Base-by-base conservation (phyloP, 2,113 vertebrate species). In the Taurulus bubalis region DNA sequence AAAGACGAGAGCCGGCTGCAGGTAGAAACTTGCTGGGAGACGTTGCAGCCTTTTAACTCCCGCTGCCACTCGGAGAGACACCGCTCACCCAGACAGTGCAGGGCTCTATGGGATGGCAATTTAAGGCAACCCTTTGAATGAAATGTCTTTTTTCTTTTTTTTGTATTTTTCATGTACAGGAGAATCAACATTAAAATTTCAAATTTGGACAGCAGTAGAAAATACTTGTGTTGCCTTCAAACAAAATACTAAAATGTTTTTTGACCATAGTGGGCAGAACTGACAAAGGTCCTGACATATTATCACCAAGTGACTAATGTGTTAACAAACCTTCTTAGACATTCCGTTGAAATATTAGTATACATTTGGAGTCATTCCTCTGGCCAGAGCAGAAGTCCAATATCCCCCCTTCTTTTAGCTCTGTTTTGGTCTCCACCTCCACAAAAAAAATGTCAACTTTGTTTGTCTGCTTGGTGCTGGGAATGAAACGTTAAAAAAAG, bases 1-100 rank as follows among this genome's bases (percentile, higher is more conserved):
- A 71, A 72, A 85, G 74, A 75, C 38, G 67, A 63, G 65, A 87
- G 67, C 76, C 53, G 70, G 49, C 75, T 79, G 74, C 91, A 75
- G 90, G 93, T 87, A 90, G 71, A 73, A 86, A 94, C 93, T 87
- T 85, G 93, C 86, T 51, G 58, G 28, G 49, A 83, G 77, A 85
- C 49, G 53, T 87, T 74, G 71, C 92, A 93, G 83, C 91, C 91
- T 91, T n/a, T 92, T 89, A 95, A 94, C 93, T 91, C 80, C 87
- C 6, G 38, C 36, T 90, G 85, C 75, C 77, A 90, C 81, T 75
- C 69, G 75, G 67, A 87, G 69, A 69, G 68, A 70, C 59, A 77
- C 49, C 78, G 10, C 36, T 38, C 9, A 8, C 36, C 36, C 36
- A 38, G 36, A 38, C 36, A 38, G 36, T 24, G 42, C 59, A 66